Evolutionary conservation across 92 coral and sea anemone genomes (phyloP), one percentile per base, ranked within the genome.

Genomic region (Parazoanthus atlanticus): DNA sequence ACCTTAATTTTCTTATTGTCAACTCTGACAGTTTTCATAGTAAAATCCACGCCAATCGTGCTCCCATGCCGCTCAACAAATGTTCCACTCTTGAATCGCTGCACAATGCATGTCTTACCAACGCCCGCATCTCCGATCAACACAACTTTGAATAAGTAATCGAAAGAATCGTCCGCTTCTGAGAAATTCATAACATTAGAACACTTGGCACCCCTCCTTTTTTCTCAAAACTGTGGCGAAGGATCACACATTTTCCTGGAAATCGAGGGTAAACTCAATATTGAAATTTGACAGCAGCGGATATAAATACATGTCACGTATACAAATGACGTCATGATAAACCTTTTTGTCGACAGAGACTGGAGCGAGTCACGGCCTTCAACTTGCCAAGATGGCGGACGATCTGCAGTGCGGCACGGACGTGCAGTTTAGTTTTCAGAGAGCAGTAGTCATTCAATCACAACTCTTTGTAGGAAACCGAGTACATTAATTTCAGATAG

Each of bases 51-150:
- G 0, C 99, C 99, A 76, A 96, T 93, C 0, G 99, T 95, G 76
- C 96, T 94, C 26, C 95, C 96, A 36, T 95, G 94, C 10, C 98
- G 93, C 58, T 96, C 98, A 8, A 91, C 89, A 74, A 93, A 96
- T 5, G 93, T 95, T 32, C 99, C 98, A 41, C 92, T 89, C 40
- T 90, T 89, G 88, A 93, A 96, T 4, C 99, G 93, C 71, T 91
- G 94, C 21, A 96, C 96, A 66, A 96, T 88, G 80, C 98, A 93
- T 10, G 99, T 96, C 47, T 96, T 96, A 1, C 99, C 99, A 1
- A 95, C 99, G 6, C 98, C 99, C 54, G 96, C 94, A 73, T 96
- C 96, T 30, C 99, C 99, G 64, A 95, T 91, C 30, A 96, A 91
- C 56, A 94, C 99, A 3, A 96, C 91, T 88, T 93, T 96, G 91